phyloP scores from a whole-genome alignment of 92 coral and sea anemone species.

The Parazoanthus swiftii region DNA sequence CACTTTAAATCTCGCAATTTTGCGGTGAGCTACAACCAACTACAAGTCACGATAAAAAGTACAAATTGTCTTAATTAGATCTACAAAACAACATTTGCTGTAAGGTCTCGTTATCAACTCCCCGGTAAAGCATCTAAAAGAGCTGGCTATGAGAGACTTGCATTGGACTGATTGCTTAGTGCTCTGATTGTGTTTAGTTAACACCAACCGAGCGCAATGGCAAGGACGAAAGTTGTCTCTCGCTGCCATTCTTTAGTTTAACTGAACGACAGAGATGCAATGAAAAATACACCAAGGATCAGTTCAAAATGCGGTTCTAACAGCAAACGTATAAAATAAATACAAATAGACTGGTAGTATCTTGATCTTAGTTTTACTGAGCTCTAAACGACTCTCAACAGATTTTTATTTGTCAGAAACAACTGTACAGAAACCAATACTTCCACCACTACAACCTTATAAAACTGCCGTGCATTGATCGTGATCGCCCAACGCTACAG shows the following conservation, averaged over 20 bases:
- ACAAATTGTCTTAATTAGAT: no score
- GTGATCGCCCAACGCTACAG: not conserved
- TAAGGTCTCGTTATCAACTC: not conserved
- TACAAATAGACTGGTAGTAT: no score
- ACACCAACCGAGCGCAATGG: not conserved
- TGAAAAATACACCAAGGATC: no score
- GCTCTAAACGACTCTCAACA: not conserved
- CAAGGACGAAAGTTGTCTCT: not conserved
- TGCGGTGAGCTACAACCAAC: not conserved
- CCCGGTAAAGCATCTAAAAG: no score
- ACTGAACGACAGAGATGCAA: no score
- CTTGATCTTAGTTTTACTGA: not conserved
- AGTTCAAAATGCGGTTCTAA: not conserved
- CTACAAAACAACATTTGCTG: not conserved
- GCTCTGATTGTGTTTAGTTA: no score
- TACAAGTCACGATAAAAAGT: not conserved
- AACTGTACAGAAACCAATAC: not conserved
- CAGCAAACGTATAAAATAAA: not conserved
- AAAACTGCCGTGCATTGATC: not conserved
- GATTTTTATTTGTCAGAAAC: not conserved
- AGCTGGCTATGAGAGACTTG: not conserved
- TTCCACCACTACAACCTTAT: not conserved
- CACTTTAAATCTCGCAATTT: not conserved
- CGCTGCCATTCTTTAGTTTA: not conserved
- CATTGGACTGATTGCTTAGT: not conserved